Base-by-base conservation (phyloP, 2,797 vertebrate species). In the Phalanger gymnotis region DNA sequence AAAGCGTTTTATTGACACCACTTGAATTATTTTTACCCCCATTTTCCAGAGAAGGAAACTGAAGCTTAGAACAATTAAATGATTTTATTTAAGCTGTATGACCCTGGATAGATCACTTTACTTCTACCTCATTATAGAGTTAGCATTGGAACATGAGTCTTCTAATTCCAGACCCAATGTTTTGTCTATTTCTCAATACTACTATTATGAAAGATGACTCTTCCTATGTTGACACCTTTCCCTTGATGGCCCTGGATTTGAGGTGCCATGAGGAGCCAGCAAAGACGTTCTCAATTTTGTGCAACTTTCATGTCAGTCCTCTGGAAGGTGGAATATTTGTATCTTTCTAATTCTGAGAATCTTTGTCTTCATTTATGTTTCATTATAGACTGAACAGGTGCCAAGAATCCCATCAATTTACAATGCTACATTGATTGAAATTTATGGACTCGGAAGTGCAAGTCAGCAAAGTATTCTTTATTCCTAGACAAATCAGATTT, bases 381-480 rank as follows among this genome's bases (percentile, higher is more conserved):
- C 34, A 90, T 94, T 92, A 56, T 92, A 22, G 66, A 94, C 47
- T 92, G 27, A 89, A 6, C 16, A 28, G 14, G 55, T 13, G 54
- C 10, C 51, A 92, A 89, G 54, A 56, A 55, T 40, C 66, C 34
- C 89, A 92, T 81, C 19, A 19, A 53, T 57, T 89, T 51, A 89
- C 30, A 87, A 53, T 47, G 55, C 53, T 92, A 90, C 90, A 73
- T 90, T 92, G 34, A 52, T 94, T 81, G 10, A 92, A 94, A 89
- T 92, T 57, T 90, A 66, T 55, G 73, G 81, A 54, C 30, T 54
- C n/a, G 22, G 6, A 58, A 10, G 53, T 95, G 91, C 87, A n/a
- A 92, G 87, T 90, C 57, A 92, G 91, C 87, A 94, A 7, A 92
- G 90, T 66, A 61, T 66, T 89, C 34, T 90, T 92, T 56, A 22